These are phyloP conservation scores for Stenotaenia linearis DNA, from an alignment of 2,888 invertebrate species.

Conservation along the genomic window DNA sequence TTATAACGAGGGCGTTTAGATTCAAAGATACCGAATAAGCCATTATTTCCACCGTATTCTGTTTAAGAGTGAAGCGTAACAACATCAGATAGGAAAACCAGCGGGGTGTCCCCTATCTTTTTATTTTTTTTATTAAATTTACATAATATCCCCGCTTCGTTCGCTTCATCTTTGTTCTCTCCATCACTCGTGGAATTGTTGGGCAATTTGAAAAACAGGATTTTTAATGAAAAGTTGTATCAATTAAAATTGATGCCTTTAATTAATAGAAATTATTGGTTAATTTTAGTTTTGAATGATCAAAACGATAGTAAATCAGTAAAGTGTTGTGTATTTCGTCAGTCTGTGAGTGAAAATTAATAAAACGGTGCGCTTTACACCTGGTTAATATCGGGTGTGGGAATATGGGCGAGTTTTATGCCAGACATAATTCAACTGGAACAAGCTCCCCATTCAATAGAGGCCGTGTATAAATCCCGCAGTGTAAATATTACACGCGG, in stretches of 20 bases:
- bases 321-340: neutral
- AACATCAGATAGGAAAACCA: constrained; percentile 19
- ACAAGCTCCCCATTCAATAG: constrained; percentile 12
- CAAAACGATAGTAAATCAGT: neutral
- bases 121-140: neutral
- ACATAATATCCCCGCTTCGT: neutral
- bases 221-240: constrained; percentile 4
- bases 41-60: constrained; percentile 13
- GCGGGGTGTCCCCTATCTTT: constrained; percentile 10
- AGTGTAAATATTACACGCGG: constrained; percentile 19
- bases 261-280: neutral
- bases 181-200: neutral
- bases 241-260: neutral
- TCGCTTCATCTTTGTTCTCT: neutral
- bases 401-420: constrained; percentile 11
- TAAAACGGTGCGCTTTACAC: neutral
- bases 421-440: neutral
- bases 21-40: neutral
- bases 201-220: neutral
- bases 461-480: constrained; percentile 11
- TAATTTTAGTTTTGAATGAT: neutral
- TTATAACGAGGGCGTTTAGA: neutral
- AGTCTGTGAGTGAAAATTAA: neutral
- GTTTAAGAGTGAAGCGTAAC: constrained; percentile 14
- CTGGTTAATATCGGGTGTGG: constrained; percentile 19